Evolutionary conservation across 1,140 invertebrate species (phyloP), one percentile per base, ranked within the genome.

Genomic region (Solenopsis fugax): DNA sequence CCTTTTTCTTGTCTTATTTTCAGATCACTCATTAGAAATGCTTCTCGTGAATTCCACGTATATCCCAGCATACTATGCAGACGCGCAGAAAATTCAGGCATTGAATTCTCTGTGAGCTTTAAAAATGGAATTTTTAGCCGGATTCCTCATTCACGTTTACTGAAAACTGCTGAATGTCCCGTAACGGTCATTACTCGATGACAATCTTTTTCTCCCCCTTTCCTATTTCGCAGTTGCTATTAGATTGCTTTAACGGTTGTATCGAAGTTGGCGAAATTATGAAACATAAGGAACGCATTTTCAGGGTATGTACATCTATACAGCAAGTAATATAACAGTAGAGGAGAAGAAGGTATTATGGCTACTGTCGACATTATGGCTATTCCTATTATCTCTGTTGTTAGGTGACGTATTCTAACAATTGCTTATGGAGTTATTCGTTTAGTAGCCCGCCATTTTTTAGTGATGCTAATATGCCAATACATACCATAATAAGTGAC

Each of bases 21-120:
- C 45, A 37, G 29, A 50, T 13, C 67, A 56, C 24, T 89, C 86
- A 54, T 87, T 87, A 87, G 62, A 54, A 87, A 80, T 62, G 48
- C 37, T 48, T 37, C 77, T 34, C 76, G 56, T 62, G 64, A 41
- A 56, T 37, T 29, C 10, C 37, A 69, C 50, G 78, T 62, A 41
- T 62, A 72, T 77, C n/a, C 54, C 60, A 37, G 54, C 24, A n/a
- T 73, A 84, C 69, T 85, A 75, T 87, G 37, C 58, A n/a, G 29
- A 16, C 18, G 50, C 16, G 80, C 60, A 75, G 69, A 81, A 80
- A 87, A 88, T 76, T 87, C 87, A 67, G 60, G 69, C 72, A 89
- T 87, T 87, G 88, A 87, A 77, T 87, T 77, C 72, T 73, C 58
- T 29, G 58, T 16, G 18, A 85, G 37, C 80, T 37, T 48, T 60